These are phyloP conservation scores for Microcebus griseorufus DNA, from an alignment of 2,113 vertebrate genomes.

Conservation along the genomic window DNA sequence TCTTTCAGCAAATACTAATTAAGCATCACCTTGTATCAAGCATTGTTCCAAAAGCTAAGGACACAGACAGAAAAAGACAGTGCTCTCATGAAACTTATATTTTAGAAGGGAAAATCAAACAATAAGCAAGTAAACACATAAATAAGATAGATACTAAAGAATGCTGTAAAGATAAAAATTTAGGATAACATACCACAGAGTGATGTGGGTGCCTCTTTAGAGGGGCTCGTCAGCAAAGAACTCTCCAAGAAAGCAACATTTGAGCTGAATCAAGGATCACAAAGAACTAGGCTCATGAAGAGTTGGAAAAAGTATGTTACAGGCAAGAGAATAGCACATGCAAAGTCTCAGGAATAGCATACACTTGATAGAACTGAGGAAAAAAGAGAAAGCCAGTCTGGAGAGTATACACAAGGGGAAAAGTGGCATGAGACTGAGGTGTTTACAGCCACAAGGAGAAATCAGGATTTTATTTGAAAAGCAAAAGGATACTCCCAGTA, in stretches of 20 bases:
- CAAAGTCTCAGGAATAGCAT: neutral
- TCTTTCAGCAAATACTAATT: constrained; percentile 33
- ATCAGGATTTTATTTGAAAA: neutral
- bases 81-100: neutral
- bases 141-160: neutral
- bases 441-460: neutral
- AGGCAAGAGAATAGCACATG: neutral
- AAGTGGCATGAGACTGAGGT: neutral
- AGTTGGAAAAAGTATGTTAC: neutral
- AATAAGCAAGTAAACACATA: neutral
- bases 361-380: neutral
- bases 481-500: neutral
- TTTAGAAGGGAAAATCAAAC: neutral
- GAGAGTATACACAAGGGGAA: neutral
- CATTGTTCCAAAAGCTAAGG: neutral
- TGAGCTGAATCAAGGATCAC: neutral
- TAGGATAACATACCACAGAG: neutral
- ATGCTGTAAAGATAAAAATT: neutral
- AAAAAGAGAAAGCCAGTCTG: neutral
- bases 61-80: neutral
- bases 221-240: neutral
- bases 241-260: neutral
- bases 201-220: neutral
- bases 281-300: neutral
- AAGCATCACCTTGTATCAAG: neutral